phyloP scores from a whole-genome alignment of 2,797 vertebrate species.

The Coluber constrictor region DNA sequence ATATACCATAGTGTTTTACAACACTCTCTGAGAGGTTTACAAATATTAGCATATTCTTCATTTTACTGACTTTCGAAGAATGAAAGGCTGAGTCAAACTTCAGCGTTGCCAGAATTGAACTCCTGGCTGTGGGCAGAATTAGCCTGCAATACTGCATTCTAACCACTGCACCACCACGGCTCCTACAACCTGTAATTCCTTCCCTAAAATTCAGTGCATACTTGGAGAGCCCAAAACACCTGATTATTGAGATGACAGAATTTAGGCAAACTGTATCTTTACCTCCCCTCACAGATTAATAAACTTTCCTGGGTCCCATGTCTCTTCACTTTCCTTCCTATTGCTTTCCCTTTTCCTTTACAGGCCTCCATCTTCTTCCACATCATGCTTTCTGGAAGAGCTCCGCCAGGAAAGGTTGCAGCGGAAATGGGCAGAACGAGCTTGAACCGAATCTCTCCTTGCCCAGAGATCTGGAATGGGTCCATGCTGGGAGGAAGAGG shows the following conservation, averaged over 20 bases:
- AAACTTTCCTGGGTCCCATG: not conserved
- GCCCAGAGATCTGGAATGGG: constrained; percentile 58
- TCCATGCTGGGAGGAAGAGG: constrained; percentile 57
- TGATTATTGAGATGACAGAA: not conserved
- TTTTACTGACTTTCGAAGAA: too few relatives aligned
- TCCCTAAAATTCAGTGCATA: not conserved
- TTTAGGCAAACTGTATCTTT: not conserved
- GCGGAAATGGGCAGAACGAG: constrained; percentile 77
- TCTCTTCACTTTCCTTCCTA: not conserved
- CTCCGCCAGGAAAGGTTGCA: constrained; percentile 79
- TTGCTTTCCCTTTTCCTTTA: accelerated
- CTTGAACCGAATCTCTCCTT: constrained; percentile 58
- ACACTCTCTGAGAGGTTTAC: too few relatives aligned
- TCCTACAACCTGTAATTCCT: not conserved
- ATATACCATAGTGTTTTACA: too few relatives aligned
- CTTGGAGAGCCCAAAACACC: not conserved
- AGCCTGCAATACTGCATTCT: too few relatives aligned
- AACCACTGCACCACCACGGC: too few relatives aligned
- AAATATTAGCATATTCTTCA: too few relatives aligned
- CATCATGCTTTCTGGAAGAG: constrained; percentile 70
- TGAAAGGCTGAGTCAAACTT: too few relatives aligned
- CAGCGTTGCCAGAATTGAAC: too few relatives aligned
- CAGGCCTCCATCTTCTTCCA: constrained; percentile 56
- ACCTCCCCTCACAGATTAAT: not conserved
- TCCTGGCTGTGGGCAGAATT: too few relatives aligned